phyloP scores from a whole-genome alignment of 2,113 vertebrate genomes.

The Kryptolebias marmoratus region DNA sequence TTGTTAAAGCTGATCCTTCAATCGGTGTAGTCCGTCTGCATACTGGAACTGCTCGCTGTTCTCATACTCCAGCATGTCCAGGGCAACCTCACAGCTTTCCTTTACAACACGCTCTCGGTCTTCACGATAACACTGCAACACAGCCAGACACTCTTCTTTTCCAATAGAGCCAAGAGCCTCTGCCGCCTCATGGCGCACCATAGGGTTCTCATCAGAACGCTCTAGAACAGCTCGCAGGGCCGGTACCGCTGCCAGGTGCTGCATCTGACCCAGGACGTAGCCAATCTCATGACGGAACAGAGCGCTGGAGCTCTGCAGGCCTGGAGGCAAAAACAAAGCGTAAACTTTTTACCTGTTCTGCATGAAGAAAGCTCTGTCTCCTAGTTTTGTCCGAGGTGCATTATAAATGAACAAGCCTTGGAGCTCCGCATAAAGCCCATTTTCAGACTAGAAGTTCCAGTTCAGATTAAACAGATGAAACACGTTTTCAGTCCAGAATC shows the following conservation, averaged over 20 bases:
- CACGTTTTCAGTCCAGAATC: neutral
- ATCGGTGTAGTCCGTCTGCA: conserved; percentile 82
- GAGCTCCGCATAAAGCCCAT: neutral
- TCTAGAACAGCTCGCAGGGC: conserved; percentile 80
- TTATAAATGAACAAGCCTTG: neutral
- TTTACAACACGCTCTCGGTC: conserved; percentile 90
- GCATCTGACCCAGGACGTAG: conserved; percentile 94
- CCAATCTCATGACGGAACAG: conserved; percentile 95
- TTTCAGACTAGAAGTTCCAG: neutral
- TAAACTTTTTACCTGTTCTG: too few relatives aligned
- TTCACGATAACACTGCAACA: conserved; percentile 75
- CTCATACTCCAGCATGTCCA: conserved; percentile 92
- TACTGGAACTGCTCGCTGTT: conserved; percentile 88
- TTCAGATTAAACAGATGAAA: too few relatives aligned
- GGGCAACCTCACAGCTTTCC: conserved; percentile 94
- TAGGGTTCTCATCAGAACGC: conserved; percentile 82
- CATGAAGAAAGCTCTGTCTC: too few relatives aligned
- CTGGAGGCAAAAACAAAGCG: conserved; percentile 63
- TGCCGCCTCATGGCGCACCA: conserved; percentile 95
- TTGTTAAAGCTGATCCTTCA: conserved; percentile 50
- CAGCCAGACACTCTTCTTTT: conserved; percentile 82
- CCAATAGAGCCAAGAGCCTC: conserved; percentile 95
- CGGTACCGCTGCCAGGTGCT: conserved; percentile 86
- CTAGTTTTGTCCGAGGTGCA: too few relatives aligned
- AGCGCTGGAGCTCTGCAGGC: conserved; percentile 85